These are phyloP conservation scores for Ceryle rudis DNA, from an alignment of 2,797 vertebrate genomes.

Conservation along the genomic window DNA sequence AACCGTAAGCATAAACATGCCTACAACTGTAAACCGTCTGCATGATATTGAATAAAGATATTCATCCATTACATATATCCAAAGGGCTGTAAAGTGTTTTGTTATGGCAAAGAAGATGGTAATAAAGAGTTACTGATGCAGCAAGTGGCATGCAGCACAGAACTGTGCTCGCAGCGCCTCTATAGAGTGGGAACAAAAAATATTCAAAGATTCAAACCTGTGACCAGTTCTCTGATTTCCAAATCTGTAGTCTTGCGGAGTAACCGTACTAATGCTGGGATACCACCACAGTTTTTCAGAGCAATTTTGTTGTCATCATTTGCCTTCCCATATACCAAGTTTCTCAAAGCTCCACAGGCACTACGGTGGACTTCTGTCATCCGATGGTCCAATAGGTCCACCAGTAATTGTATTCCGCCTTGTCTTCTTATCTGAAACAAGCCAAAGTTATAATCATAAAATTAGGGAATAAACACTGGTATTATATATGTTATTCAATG, in stretches of 20 bases:
- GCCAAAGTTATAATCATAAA: not conserved
- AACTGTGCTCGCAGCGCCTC: not conserved
- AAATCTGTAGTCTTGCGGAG: slow-evolving; percentile 94
- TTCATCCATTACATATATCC: not conserved
- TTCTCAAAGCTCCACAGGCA: slow-evolving; percentile 95
- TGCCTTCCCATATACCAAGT: slow-evolving; percentile 96
- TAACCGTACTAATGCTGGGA: slow-evolving; percentile 94
- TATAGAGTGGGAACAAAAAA: not conserved
- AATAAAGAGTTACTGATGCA: not conserved
- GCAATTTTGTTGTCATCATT: slow-evolving; percentile 98
- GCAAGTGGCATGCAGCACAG: not conserved
- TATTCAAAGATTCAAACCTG: slow-evolving; percentile 84
- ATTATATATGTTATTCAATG: not conserved
- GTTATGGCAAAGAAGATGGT: not conserved
- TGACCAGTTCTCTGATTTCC: slow-evolving; percentile 97
- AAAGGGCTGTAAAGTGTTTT: not conserved
- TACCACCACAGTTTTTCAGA: slow-evolving; percentile 96
- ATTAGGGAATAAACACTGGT: not conserved
- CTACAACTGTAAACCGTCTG: not conserved
- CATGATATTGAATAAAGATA: not conserved
- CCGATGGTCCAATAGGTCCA: slow-evolving; percentile 96
- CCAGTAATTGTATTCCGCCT: slow-evolving; percentile 95
- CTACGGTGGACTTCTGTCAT: slow-evolving; percentile 98
- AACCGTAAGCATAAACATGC: rapidly evolving
- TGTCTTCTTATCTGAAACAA: slow-evolving; percentile 93